Conservation (phyloP, 92 coral and sea anemone species). For the Porites evermanni region DNA sequence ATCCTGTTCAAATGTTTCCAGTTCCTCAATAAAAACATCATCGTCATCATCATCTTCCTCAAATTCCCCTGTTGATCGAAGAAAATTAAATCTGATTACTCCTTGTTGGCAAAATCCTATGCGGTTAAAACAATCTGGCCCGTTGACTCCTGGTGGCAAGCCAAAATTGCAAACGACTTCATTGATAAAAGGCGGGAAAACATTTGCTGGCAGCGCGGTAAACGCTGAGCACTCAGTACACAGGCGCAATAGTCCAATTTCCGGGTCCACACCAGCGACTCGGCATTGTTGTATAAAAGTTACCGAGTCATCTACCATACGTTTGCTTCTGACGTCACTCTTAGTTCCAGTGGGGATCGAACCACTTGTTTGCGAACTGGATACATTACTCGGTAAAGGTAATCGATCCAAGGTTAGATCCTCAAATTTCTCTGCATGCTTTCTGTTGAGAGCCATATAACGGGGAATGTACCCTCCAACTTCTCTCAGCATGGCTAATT, state of each 20-base stretch:
- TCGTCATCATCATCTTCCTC: background rate
- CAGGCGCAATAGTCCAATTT: background rate
- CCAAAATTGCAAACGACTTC: constrained; percentile 42
- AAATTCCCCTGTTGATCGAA: constrained; percentile 41
- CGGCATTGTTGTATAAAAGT: background rate
- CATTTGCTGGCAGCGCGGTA: background rate
- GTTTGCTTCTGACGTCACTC: background rate
- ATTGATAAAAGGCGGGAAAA: constrained; percentile 55
- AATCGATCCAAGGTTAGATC: constrained; percentile 13
- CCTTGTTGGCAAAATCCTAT: constrained; percentile 28
- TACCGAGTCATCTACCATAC: background rate
- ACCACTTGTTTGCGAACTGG: background rate
- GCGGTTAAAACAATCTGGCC: background rate
- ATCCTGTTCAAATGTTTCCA: constrained; percentile 40
- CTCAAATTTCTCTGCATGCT: constrained; percentile 33
- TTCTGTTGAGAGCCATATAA: constrained; percentile 32
- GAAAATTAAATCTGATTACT: constrained; percentile 5
- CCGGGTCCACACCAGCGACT: constrained; percentile 6
- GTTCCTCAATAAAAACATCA: constrained; percentile 44
- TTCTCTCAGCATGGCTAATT: constrained; percentile 5
- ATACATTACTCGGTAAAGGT: background rate
- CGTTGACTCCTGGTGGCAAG: background rate
- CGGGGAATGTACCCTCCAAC: constrained; percentile 42
- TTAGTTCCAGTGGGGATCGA: background rate
- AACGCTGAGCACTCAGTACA: constrained; percentile 45